Percentiles rank a stretch among this genome's conserved stretches.
Evolutionary conservation across 2,113 vertebrate species (phyloP).

Genomic region (Oophaga pumilio): DNA sequence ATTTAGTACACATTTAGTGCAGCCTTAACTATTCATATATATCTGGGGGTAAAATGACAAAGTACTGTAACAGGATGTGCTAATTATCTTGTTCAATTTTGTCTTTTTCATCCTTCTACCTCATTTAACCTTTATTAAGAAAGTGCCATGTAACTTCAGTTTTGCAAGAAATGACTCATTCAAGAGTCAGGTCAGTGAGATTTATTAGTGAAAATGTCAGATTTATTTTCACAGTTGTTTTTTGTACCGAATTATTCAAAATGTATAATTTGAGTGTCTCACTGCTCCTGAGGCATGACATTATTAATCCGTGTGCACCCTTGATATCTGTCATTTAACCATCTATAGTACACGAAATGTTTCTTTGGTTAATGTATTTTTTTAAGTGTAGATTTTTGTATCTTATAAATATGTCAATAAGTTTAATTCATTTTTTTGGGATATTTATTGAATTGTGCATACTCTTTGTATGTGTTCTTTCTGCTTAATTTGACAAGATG

Average conservation of each 20-base stretch:
- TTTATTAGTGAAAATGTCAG: constrained; percentile 10
- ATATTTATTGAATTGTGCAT: too few relatives aligned
- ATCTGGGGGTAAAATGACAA: not conserved
- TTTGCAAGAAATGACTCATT: constrained; percentile 17
- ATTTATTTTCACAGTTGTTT: constrained; percentile 1
- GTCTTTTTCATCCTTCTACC: not conserved
- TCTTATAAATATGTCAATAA: not conserved
- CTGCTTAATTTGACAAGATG: too few relatives aligned
- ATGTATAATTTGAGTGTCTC: not conserved
- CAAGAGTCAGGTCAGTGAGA: not conserved
- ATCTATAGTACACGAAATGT: not conserved
- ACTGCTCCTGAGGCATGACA: not conserved
- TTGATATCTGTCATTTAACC: not conserved
- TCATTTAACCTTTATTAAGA: not conserved
- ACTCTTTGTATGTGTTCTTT: too few relatives aligned
- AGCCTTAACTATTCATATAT: not conserved
- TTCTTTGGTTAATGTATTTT: not conserved
- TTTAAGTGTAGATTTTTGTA: not conserved
- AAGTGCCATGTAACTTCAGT: not conserved
- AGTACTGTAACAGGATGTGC: not conserved
- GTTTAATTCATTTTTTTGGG: too few relatives aligned
- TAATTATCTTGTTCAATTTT: not conserved
- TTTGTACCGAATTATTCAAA: not conserved
- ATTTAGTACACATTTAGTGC: not conserved
- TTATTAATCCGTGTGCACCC: not conserved